phyloP scores from a whole-genome alignment of 2,797 vertebrate genomes.

The Luscinia megarhynchos region DNA sequence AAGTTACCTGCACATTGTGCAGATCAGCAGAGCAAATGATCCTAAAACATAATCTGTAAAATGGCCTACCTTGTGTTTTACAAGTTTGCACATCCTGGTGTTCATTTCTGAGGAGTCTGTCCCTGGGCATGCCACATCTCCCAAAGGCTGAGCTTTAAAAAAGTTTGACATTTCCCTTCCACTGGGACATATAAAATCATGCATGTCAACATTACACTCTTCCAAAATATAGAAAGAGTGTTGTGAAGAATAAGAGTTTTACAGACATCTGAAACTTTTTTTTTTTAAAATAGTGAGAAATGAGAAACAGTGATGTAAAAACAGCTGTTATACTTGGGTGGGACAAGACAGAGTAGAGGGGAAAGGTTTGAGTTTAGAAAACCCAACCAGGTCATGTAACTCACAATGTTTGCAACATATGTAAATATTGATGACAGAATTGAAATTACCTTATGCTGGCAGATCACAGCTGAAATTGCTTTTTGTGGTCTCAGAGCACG shows the following conservation, averaged over 20 bases:
- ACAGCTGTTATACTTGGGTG: neutral
- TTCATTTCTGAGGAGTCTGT: neutral
- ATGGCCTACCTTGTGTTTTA: neutral
- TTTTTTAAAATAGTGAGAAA: neutral
- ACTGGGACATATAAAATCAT: neutral
- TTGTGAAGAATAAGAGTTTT: neutral
- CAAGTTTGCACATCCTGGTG: neutral
- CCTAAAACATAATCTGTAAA: neutral
- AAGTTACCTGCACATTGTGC: neutral
- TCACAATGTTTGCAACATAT: slow-evolving; percentile 29
- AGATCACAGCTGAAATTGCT: neutral
- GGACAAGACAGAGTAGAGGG: neutral
- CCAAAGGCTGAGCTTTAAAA: fast-evolving
- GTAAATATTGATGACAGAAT: slow-evolving; percentile 21
- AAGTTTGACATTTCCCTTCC: neutral
- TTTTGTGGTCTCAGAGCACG: neutral
- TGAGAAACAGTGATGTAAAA: neutral
- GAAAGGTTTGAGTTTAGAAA: slow-evolving; percentile 10
- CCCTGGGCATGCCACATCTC: neutral
- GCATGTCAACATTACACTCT: neutral
- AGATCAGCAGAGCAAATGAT: neutral
- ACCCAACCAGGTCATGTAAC: neutral
- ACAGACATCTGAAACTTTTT: neutral
- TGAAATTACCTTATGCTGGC: slow-evolving; percentile 3
- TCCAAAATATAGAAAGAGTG: neutral